Percentiles rank a stretch among this genome's conserved stretches.
phyloP scores from a whole-genome alignment of 2,888 invertebrate species.

The Vandiemenella viatica region DNA sequence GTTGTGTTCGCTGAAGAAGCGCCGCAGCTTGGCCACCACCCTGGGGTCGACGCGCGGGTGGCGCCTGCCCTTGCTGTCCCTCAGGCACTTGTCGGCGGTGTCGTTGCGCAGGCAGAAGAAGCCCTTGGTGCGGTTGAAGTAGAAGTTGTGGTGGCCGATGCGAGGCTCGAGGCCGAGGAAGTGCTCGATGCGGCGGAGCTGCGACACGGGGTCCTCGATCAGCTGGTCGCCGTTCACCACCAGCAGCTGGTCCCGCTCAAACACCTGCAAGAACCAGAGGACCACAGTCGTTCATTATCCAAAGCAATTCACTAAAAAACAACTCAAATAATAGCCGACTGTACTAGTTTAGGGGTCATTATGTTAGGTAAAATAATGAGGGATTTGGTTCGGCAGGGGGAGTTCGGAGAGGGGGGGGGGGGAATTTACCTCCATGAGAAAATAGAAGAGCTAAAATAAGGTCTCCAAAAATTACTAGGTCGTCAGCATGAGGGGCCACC shows the following conservation, averaged over 20 bases:
- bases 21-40: constrained; percentile 62
- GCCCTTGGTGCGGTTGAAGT: constrained; percentile 92
- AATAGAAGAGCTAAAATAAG: no score
- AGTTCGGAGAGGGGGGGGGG: no score
- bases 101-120: constrained; percentile 60
- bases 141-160: constrained; percentile 75
- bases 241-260: constrained; percentile 45
- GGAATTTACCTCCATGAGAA: no score
- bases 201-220: constrained; percentile 78
- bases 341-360: no score
- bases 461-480: no score
- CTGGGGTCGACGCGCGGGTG: constrained; percentile 73
- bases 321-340: no score
- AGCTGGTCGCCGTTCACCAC: constrained; percentile 89
- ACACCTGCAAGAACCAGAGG: not conserved
- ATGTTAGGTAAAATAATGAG: no score
- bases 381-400: no score
- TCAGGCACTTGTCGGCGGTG: constrained; percentile 56
- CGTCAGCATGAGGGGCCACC: no score
- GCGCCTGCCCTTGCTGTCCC: constrained; percentile 68
- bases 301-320: no score
- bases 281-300: no score
- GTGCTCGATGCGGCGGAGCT: constrained; percentile 70
- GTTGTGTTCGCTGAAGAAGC: constrained; percentile 83
- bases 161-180: constrained; percentile 53